phyloP scores from a whole-genome alignment of 2,888 invertebrate species.

The Ormyrus nitidulus region DNA sequence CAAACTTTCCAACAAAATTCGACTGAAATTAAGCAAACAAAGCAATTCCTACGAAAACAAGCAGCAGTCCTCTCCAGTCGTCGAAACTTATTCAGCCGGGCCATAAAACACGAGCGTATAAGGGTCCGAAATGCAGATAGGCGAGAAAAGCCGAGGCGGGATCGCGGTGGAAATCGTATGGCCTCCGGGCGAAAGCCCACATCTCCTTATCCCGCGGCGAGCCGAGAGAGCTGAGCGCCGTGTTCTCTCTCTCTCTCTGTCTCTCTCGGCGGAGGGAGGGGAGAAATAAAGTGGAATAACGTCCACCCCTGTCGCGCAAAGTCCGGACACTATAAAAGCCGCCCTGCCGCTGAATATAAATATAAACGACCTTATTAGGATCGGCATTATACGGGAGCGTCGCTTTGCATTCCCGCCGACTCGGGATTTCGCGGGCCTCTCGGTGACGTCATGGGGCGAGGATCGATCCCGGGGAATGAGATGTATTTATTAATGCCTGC shows the following conservation, averaged over 20 bases:
- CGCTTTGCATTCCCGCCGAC: slow-evolving; percentile 47
- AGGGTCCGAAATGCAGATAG: neutral
- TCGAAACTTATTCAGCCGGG: too few species aligned
- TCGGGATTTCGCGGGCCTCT: slow-evolving; percentile 25
- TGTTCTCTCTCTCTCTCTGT: neutral
- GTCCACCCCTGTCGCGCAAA: slow-evolving; percentile 8
- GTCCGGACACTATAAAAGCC: slow-evolving; percentile 65
- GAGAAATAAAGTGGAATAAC: slow-evolving; percentile 45
- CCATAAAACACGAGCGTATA: neutral
- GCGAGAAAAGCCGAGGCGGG: neutral
- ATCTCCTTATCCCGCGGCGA: neutral
- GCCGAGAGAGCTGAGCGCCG: neutral
- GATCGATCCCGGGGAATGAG: neutral
- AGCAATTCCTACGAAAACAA: too few species aligned
- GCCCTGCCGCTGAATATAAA: slow-evolving; percentile 69
- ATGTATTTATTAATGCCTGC: too few species aligned
- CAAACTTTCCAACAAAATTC: too few species aligned
- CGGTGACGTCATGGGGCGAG: slow-evolving; percentile 16
- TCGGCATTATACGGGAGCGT: slow-evolving; percentile 26
- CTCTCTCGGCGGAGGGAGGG: neutral
- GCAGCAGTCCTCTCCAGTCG: too few species aligned
- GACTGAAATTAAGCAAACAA: too few species aligned
- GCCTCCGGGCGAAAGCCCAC: neutral
- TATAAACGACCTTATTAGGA: slow-evolving; percentile 71
- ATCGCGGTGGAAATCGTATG: slow-evolving; percentile 29